Evolutionary conservation across 1,140 invertebrate genomes (phyloP), one percentile per base, ranked within the genome.

Genomic region (Dendroctonus valens): DNA sequence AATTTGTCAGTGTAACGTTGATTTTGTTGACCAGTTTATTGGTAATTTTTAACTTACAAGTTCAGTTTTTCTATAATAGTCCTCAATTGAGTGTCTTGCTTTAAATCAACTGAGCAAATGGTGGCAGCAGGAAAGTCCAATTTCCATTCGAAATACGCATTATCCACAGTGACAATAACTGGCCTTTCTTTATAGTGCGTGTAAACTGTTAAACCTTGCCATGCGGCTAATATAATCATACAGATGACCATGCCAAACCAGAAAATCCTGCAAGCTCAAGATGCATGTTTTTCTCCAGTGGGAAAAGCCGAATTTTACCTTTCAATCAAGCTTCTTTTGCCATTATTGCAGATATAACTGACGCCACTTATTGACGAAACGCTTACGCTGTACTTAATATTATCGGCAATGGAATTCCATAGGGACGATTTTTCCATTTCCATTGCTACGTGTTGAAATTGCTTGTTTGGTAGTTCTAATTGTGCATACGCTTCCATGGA

Each of bases 131-230:
- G 71, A 59, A 68, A 69, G 38, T 12, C 12, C 8, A 64, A 39
- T 39, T 69, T 50, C 72, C 72, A 73, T 40, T 66, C 53, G 11
- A 55, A 66, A 48, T 62, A 67, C 38, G 66, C 58, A 38, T 65
- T 67, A 46, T 71, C 70, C 5, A 73, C 7, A 41, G 60, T 68
- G 5, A 71, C 64, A 39, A 73, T 68, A 15, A 65, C 60, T 7
- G 72, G 69, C 39, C 67, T 55, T 39, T 54, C 66, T 38, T 65
- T 44, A 41, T 73, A 73, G 37, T 59, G 72, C 14, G 59, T 41
- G 55, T 61, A 67, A 4, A 67, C 66, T 38, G 64, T 9, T 26
- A 67, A 58, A 4, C 52, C 59, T 54, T 70, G 59, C 41, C 41
- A 40, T 4, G 57, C 54, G 14, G 59, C 61, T 12, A 65, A 12